Percentiles rank a stretch among this genome's conserved stretches.
Conservation (phyloP, 1,140 invertebrate species). For the Drosophila obscura region DNA sequence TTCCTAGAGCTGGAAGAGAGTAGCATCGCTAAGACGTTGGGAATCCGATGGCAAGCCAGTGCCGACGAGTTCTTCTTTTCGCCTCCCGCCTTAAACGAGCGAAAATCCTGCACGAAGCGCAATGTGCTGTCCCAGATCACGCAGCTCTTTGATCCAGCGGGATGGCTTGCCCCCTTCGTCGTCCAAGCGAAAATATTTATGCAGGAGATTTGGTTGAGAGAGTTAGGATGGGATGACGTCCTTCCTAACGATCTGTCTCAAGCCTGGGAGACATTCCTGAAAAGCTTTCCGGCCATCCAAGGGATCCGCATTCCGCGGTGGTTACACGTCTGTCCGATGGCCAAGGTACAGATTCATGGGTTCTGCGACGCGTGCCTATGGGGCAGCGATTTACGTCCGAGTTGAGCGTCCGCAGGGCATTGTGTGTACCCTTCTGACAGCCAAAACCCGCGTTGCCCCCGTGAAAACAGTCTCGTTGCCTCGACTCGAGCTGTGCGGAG, state of each 20-base stretch:
- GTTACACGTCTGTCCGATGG: too few species aligned
- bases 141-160: not conserved
- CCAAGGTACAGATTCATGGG: too few species aligned
- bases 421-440: too few species aligned
- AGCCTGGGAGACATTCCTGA: not conserved
- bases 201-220: not conserved
- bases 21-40: not conserved
- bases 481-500: too few species aligned
- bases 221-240: not conserved
- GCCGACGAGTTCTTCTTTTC: not conserved
- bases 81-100: not conserved
- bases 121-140: not conserved
- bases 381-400: too few species aligned
- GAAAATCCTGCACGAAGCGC: not conserved
- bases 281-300: not conserved
- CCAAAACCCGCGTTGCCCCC: too few species aligned
- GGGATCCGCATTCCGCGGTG: not conserved
- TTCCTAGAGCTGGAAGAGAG: too few species aligned
- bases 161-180: not conserved
- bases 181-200: not conserved
- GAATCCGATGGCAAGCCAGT: not conserved
- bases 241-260: not conserved
- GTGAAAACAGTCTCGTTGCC: too few species aligned
- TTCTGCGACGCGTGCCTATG: too few species aligned
- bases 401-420: too few species aligned